These are phyloP conservation scores for Ceratoteleas bidentatus DNA, from an alignment of 1,140 invertebrate genomes.

Conservation along the genomic window DNA sequence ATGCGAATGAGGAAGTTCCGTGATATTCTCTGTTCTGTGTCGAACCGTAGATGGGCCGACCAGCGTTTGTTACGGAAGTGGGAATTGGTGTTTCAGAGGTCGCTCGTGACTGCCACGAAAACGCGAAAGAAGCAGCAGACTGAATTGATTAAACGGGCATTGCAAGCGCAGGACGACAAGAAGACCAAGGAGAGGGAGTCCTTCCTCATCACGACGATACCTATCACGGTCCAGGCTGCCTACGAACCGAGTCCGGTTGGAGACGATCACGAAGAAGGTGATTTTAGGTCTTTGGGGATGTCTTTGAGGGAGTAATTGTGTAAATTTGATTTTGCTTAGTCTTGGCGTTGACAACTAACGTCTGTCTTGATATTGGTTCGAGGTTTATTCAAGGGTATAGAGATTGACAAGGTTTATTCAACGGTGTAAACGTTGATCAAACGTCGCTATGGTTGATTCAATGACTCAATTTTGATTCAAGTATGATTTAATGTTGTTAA, in stretches of 20 bases:
- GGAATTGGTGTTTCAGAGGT: constrained; percentile 85
- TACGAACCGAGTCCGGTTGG: constrained; percentile 93
- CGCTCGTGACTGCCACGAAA: constrained; percentile 98
- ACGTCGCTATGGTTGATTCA: no score
- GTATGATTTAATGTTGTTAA: no score
- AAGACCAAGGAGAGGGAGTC: constrained; percentile 96
- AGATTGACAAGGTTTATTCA: no score
- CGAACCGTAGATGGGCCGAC: not conserved
- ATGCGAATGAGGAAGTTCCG: constrained; percentile 7
- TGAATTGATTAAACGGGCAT: constrained; percentile 96
- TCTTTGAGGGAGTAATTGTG: no score
- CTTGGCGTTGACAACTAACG: no score
- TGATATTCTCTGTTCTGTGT: not conserved
- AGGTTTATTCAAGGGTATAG: no score
- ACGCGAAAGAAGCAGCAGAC: constrained; percentile 99
- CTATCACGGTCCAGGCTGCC: constrained; percentile 96
- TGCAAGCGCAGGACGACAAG: constrained; percentile 97
- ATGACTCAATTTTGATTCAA: no score
- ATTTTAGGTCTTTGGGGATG: not conserved
- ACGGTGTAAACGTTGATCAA: no score
- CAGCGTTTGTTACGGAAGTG: not conserved
- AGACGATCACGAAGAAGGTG: constrained; percentile 94
- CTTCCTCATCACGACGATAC: constrained; percentile 98
- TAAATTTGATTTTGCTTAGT: no score
- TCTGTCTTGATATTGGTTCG: no score